Base-by-base conservation (phyloP, 2,888 invertebrate species). In the Megastigmus dorsalis region DNA sequence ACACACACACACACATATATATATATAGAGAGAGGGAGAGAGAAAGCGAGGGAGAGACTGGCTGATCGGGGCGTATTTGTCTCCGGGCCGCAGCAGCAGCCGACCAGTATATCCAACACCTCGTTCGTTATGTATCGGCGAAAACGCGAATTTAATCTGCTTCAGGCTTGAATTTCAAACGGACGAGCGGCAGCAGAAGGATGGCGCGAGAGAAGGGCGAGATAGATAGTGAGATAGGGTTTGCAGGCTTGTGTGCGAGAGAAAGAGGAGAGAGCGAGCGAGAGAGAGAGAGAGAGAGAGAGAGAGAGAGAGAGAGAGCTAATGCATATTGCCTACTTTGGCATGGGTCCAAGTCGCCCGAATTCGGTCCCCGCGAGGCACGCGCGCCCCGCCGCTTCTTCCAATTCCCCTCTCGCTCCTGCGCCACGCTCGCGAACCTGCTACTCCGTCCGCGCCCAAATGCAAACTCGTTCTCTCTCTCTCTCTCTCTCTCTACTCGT, bases 281-380 rank as follows among this genome's bases (percentile, higher is more conserved):
- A 3, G 15, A 41, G 54, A 26, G 28, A 38, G 9, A 4, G 26
- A 48, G 45, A 48, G 68, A 57, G 70, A 10, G 23, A 3, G 63
- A 33, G 41, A 63, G 55, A 55, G 30, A 36, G 41, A 65, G 41
- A 45, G 59, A 63, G 55, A 74, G n/a, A 57, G 83, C 84, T 85
- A 86, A 86, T 85, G 83, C 85, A 85, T 84, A 84, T 86, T 86
- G 83, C 84, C 81, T 84, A 43, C 26, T 36, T 85, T 87, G 87
- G 86, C 86, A 60, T 41, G 28, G 69, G 69, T 84, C 86, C 86
- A 87, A 85, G 77, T 84, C 82, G 76, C 80, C 80, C 80, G 79
- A 82, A 81, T 69, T 54, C 23, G 26, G 10, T 36, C 15, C 41
- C 50, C 30, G 41, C 18, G 60, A 60, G 54, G 55, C 45, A 55